A percentile compares a stretch with the other conserved stretches of the same genome.
These are phyloP conservation scores for Ennomos quercinarius DNA, from an alignment of 2,888 invertebrate species.

Conservation along the genomic window DNA sequence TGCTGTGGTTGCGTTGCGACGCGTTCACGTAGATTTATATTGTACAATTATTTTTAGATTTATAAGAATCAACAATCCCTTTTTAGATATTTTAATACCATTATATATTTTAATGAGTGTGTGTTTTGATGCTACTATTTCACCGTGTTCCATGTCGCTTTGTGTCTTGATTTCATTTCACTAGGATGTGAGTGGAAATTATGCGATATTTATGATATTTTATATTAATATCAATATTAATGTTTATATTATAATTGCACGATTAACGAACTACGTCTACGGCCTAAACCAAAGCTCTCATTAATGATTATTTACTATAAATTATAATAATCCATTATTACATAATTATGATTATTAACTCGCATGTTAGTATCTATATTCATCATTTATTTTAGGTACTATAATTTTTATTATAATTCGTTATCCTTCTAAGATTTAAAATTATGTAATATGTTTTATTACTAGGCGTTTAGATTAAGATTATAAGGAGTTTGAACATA, in stretches of 20 bases:
- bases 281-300: slow-evolving; percentile 33
- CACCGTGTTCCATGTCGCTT: slow-evolving; percentile 71
- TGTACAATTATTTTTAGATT: slow-evolving; percentile 65
- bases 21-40: slow-evolving; percentile 79
- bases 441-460: slow-evolving; percentile 28
- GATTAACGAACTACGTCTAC: slow-evolving; percentile 26
- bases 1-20: slow-evolving; percentile 73
- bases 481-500: slow-evolving; percentile 30
- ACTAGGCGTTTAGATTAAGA: slow-evolving; percentile 35
- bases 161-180: slow-evolving; percentile 40
- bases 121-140: slow-evolving; percentile 52
- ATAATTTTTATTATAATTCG: slow-evolving; percentile 39
- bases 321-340: too few species aligned
- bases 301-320: slow-evolving; percentile 13
- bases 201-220: slow-evolving; percentile 3
- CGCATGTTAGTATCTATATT: slow-evolving; percentile 28
- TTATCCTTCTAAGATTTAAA: slow-evolving; percentile 59
- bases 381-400: slow-evolving; percentile 30
- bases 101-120: slow-evolving; percentile 41
- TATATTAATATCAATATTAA: slow-evolving; percentile 10
- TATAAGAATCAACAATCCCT: slow-evolving; percentile 23
- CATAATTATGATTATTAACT: too few species aligned
- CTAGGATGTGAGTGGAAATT: slow-evolving; percentile 24
- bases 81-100: slow-evolving; percentile 21
- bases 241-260: slow-evolving; percentile 1